These are phyloP conservation scores for Anodontia alba DNA, from an alignment of 2,888 invertebrate genomes.

Conservation along the genomic window DNA sequence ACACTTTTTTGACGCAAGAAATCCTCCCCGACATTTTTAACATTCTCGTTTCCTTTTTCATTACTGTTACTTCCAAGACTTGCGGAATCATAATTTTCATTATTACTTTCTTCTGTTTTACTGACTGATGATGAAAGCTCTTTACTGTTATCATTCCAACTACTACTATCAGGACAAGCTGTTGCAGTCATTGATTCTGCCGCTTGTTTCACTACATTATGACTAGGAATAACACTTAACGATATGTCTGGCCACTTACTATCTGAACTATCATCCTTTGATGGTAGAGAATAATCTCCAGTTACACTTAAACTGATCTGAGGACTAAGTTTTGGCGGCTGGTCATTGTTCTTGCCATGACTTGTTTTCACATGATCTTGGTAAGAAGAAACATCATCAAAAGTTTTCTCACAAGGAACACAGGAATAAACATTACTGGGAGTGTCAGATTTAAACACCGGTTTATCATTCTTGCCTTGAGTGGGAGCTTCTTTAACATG, in stretches of 20 bases:
- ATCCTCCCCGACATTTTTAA: not conserved
- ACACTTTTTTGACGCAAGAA: conserved; percentile 17
- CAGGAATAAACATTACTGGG: conserved; percentile 25
- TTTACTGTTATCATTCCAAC: conserved; percentile 62
- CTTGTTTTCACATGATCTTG: not conserved
- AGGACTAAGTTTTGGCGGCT: conserved; percentile 22
- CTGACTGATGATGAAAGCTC: conserved; percentile 15
- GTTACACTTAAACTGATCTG: not conserved
- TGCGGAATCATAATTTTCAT: conserved; percentile 29
- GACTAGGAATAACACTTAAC: conserved; percentile 45
- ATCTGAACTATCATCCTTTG: not conserved
- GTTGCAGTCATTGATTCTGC: conserved; percentile 72
- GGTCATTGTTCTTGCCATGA: conserved; percentile 7
- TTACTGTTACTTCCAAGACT: conserved; percentile 39
- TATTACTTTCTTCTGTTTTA: conserved; percentile 17
- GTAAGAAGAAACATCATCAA: conserved; percentile 29
- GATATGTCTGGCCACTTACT: conserved; percentile 7
- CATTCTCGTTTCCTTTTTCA: conserved; percentile 16
- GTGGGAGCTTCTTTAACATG: conserved; percentile 46
- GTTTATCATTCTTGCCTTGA: conserved; percentile 16
- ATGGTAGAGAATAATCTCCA: not conserved
- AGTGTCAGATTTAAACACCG: conserved; percentile 28
- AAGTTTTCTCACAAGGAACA: conserved; percentile 28
- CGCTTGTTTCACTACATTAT: conserved; percentile 57
- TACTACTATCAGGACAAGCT: conserved; percentile 78